Conservation (phyloP, 1,140 invertebrate species). For the Aplysia californica region DNA sequence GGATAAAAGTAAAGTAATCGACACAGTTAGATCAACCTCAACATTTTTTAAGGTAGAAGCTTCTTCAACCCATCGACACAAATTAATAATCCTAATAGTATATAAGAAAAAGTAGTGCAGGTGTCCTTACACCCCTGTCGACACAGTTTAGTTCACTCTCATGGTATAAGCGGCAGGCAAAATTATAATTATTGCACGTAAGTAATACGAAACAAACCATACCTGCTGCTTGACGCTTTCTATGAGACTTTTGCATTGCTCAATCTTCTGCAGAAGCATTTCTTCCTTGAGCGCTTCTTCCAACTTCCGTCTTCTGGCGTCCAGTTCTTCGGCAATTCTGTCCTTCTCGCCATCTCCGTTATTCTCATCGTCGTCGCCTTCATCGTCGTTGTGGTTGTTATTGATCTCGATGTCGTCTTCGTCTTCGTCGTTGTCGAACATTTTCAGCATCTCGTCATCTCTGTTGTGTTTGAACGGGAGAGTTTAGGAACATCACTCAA, state of each 20-base stretch:
- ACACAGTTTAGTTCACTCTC: not conserved
- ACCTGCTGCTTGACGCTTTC: slow-evolving; percentile 7
- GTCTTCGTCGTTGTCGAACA: not conserved
- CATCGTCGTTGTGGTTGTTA: not conserved
- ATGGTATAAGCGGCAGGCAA: not conserved
- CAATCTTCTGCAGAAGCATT: not conserved
- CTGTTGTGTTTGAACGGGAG: too few relatives aligned
- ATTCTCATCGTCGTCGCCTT: not conserved
- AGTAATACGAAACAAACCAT: not conserved
- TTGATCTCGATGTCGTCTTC: not conserved
- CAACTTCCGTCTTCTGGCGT: not conserved
- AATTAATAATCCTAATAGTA: too few relatives aligned
- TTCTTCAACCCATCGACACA: too few relatives aligned
- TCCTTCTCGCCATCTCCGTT: not conserved
- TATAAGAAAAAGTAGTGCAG: too few relatives aligned
- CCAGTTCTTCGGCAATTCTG: too few relatives aligned
- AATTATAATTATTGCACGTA: not conserved
- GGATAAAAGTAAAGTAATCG: too few relatives aligned
- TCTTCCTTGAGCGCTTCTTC: slow-evolving; percentile 3
- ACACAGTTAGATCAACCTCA: too few relatives aligned
- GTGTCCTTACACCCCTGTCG: not conserved
- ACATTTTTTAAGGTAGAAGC: too few relatives aligned
- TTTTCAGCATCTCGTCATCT: not conserved
- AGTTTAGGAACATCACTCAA: too few relatives aligned
- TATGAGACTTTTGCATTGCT: not conserved